Percentiles rank a stretch among this genome's conserved stretches.
Conservation (phyloP, 2,888 invertebrate genomes). For the Melangyna quadrimaculata region DNA sequence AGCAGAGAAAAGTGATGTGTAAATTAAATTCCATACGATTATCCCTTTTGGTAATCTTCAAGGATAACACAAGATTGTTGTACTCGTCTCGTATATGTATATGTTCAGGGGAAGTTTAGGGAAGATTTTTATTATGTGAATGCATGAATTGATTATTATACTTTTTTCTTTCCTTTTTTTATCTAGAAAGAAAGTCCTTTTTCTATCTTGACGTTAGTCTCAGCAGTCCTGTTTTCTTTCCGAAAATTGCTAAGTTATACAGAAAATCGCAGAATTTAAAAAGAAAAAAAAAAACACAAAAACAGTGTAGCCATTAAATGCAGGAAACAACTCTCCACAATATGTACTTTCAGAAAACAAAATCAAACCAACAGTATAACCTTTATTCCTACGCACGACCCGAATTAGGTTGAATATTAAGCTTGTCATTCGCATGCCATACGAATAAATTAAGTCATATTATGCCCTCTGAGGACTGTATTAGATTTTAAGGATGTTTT, state of each 20-base stretch:
- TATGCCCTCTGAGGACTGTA: conserved; percentile 43
- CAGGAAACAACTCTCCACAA: conserved; percentile 59
- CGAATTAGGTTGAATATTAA: conserved; percentile 51
- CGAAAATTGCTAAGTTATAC: conserved; percentile 65
- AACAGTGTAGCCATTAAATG: conserved; percentile 58
- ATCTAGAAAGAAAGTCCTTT: neutral
- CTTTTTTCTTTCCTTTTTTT: conserved; percentile 5
- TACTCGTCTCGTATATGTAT: neutral
- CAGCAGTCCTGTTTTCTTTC: conserved; percentile 32
- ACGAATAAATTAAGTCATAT: conserved; percentile 70
- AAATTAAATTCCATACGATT: conserved; percentile 47
- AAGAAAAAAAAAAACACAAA: neutral
- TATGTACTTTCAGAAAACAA: conserved; percentile 41
- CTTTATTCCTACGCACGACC: conserved; percentile 43
- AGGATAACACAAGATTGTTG: conserved; percentile 1
- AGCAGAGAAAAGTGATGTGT: conserved; percentile 42
- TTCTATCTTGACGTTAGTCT: conserved; percentile 37
- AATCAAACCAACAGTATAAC: neutral
- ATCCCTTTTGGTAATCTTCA: neutral
- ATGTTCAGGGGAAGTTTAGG: neutral
- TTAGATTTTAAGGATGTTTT: neutral
- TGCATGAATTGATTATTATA: conserved; percentile 4
- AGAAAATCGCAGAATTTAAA: conserved; percentile 19
- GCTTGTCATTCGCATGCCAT: conserved; percentile 69
- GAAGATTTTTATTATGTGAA: neutral